phyloP scores from a whole-genome alignment of 2,113 vertebrate genomes.

The Spheniscus mendiculus region DNA sequence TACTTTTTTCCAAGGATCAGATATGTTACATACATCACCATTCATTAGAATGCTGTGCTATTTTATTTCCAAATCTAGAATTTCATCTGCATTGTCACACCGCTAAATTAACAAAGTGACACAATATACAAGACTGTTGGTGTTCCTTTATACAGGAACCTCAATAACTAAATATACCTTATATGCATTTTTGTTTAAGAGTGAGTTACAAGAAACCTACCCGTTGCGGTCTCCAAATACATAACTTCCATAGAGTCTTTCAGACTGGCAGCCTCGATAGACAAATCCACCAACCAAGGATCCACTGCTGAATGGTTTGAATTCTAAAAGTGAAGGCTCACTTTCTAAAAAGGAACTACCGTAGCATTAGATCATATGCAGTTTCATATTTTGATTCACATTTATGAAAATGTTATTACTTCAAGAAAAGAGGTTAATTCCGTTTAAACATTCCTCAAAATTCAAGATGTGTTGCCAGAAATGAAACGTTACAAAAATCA shows the following conservation, averaged over 20 bases:
- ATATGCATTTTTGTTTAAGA: background rate
- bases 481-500: background rate
- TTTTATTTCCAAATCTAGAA: background rate
- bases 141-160: background rate
- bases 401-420: background rate
- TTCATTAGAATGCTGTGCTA: background rate
- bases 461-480: background rate
- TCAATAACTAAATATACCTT: background rate
- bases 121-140: background rate
- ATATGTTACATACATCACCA: background rate
- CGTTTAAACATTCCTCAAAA: background rate
- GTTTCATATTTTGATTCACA: background rate
- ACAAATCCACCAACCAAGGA: conserved; percentile 92
- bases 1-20: background rate
- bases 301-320: conserved; percentile 89
- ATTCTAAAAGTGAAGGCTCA: conserved; percentile 91
- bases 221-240: conserved; percentile 95
- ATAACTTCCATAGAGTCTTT: conserved; percentile 94
- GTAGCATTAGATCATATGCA: conserved; percentile 62
- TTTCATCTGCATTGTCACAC: background rate
- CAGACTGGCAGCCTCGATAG: conserved; percentile 96
- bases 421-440: background rate
- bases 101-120: background rate
- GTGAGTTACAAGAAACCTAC: conserved; percentile 70
- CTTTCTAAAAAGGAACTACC: conserved; percentile 85